Evolutionary conservation across 2,797 vertebrate species (phyloP), one percentile per base, ranked within the genome.

Genomic region (Dermochelys coriacea): DNA sequence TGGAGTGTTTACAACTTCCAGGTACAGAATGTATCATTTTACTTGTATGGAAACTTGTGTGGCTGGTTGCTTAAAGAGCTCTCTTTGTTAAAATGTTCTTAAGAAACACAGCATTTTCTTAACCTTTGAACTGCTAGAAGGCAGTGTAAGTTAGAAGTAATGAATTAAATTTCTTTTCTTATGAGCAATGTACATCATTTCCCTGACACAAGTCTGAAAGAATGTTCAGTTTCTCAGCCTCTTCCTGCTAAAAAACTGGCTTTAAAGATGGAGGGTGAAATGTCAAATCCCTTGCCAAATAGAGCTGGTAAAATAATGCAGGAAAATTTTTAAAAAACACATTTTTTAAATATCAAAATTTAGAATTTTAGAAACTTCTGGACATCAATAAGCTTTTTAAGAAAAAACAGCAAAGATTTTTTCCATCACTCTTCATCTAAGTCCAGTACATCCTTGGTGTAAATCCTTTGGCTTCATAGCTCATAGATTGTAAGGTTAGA

Each of bases 1-100:
- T 91, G 99, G 98, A 83, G 99, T 99, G 80, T 99, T 99, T 96
- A 99, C 99, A 95, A 99, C 99, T 86, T 99, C 99, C 97, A 99
- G 99, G 99, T 99, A 99, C n/a, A 34, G 74, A 82, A 45, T 3
- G 1, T 93, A 88, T 92, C 83, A 50, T 88, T 88, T 95, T 96
- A 87, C 95, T 96, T 88, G 15, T 55, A 51, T 41, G 86, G 77
- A 94, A 90, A 31, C 4, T 55, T 91, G 54, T 68, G 82, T 91
- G 87, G 89, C 64, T 93, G 83, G 78, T 88, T 82, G 54, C 85
- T 85, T 90, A 77, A 87, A 90, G 74, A 92, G 37, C 7, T 82
- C 95, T 90, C 82, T 97, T 88, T 92, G 91, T 97, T 97, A 86
- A 94, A 91, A 85, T 77, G 55, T 55, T 87, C 96, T 94, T 91